Conservation (phyloP, 2,113 vertebrate species). For the Eulemur macaco region DNA sequence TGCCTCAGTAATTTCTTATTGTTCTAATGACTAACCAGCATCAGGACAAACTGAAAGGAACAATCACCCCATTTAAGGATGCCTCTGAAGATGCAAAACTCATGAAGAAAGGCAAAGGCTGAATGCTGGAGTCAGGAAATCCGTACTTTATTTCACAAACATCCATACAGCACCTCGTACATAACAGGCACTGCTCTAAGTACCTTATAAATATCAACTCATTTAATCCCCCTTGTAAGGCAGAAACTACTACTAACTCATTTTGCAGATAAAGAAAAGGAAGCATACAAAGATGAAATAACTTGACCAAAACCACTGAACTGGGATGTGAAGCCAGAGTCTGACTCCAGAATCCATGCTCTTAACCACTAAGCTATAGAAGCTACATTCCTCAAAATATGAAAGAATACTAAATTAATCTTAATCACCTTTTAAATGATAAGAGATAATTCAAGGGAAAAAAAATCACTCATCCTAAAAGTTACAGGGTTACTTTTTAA, state of each 20-base stretch:
- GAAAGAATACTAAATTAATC: not conserved
- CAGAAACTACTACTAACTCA: conserved; percentile 6
- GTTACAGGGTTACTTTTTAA: not conserved
- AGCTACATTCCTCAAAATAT: not conserved
- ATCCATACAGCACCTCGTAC: not conserved
- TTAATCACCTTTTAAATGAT: not conserved
- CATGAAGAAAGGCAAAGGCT: not conserved
- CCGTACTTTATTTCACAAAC: not conserved
- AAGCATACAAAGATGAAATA: not conserved
- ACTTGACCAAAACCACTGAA: not conserved
- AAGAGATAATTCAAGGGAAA: not conserved
- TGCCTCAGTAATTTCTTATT: not conserved
- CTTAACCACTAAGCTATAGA: not conserved
- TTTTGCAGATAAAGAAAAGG: conserved; percentile 16
- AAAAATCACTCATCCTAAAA: not conserved
- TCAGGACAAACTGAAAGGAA: not conserved
- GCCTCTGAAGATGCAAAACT: not conserved
- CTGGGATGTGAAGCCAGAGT: not conserved
- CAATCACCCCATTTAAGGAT: not conserved
- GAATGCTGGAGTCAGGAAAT: not conserved
- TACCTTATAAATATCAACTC: not conserved
- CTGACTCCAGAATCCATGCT: not conserved
- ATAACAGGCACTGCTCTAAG: not conserved
- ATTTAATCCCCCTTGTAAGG: not conserved
- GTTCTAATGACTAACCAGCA: not conserved